Evolutionary conservation across 2,113 vertebrate genomes (phyloP).

Genomic region (Epinephelus moara): DNA sequence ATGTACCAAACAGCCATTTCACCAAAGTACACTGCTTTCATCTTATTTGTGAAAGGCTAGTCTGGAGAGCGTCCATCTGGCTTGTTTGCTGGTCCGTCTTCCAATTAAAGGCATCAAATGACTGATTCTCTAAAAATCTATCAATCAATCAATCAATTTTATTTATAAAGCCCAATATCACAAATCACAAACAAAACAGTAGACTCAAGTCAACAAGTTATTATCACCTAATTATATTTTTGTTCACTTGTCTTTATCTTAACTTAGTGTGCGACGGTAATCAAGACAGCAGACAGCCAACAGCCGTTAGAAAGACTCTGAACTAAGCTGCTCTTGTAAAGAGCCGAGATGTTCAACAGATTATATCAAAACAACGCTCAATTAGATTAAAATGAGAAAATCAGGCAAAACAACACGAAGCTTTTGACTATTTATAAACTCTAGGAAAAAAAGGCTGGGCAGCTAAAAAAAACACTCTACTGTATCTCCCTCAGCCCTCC

Average conservation of each 20-base stretch:
- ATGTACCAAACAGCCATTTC: not conserved
- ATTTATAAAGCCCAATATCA: too few relatives aligned
- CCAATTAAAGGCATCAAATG: not conserved
- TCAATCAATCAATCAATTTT: too few relatives aligned
- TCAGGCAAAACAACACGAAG: conserved; percentile 21
- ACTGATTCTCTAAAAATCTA: not conserved
- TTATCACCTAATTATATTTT: not conserved
- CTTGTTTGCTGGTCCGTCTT: not conserved
- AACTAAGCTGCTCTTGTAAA: not conserved
- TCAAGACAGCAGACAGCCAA: conserved; percentile 11
- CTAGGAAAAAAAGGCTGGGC: not conserved
- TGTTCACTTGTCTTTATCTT: conserved; percentile 1
- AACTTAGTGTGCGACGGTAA: not conserved
- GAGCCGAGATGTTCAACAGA: not conserved
- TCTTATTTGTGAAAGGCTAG: not conserved
- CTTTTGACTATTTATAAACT: conserved; percentile 25
- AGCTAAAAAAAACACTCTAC: conserved; percentile 38
- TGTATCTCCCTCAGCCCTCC: conserved; percentile 7
- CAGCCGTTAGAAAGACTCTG: not conserved
- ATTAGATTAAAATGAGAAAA: conserved; percentile 22
- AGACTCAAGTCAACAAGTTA: not conserved
- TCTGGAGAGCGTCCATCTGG: not conserved
- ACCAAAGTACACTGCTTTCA: not conserved
- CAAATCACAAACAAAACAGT: not conserved
- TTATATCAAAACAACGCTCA: conserved; percentile 17